These are phyloP conservation scores for Lasioglossum calceatum DNA, from an alignment of 2,888 invertebrate species.

Conservation along the genomic window DNA sequence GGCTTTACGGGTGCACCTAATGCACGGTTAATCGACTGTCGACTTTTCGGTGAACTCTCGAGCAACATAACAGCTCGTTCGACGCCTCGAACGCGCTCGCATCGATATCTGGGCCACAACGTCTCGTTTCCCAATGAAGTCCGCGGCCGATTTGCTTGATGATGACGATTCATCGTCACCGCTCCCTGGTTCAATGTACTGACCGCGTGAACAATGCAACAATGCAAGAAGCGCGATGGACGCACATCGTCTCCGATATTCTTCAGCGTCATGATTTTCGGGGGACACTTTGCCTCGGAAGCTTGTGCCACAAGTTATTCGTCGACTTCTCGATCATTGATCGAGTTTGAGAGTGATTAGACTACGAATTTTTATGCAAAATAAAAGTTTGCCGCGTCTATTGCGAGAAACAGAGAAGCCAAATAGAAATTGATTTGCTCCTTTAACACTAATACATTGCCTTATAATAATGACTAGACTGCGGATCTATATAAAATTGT, in stretches of 20 bases:
- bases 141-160: constrained; percentile 67
- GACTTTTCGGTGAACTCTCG: not conserved
- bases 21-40: not conserved
- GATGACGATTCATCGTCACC: constrained; percentile 71
- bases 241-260: not conserved
- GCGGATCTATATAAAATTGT: too few species aligned
- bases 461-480: too few species aligned
- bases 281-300: too few species aligned
- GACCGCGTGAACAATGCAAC: constrained; percentile 55
- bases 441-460: too few species aligned
- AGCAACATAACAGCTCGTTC: not conserved
- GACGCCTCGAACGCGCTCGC: constrained; percentile 52
- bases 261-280: too few species aligned
- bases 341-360: too few species aligned
- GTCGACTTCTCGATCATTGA: too few species aligned
- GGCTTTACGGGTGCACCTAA: not conserved
- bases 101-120: constrained; percentile 75
- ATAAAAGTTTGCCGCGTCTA: too few species aligned
- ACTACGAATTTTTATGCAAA: too few species aligned
- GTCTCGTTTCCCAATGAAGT: constrained; percentile 77
- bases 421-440: too few species aligned
- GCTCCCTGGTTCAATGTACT: constrained; percentile 73
- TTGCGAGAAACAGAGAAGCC: too few species aligned
- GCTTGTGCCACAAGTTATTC: too few species aligned
- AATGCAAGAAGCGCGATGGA: constrained; percentile 14